Conservation (phyloP, 2,113 vertebrate genomes). For the Actinemys pallida region DNA sequence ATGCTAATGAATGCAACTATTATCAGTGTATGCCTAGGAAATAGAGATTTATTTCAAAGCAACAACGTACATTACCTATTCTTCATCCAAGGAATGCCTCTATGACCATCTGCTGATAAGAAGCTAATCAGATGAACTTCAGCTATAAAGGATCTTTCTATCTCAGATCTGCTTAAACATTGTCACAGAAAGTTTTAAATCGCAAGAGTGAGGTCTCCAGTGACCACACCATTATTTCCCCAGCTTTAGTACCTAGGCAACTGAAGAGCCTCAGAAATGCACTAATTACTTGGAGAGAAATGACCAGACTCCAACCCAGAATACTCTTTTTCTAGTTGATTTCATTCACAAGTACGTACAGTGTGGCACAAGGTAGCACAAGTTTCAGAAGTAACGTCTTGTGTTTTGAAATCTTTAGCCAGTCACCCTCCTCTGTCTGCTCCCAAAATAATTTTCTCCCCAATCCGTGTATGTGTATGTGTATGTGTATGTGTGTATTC, state of each 20-base stretch:
- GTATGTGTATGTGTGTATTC: neutral
- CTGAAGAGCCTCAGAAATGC: neutral
- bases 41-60: too few species aligned
- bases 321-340: neutral
- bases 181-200: too few species aligned
- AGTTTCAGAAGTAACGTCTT: neutral
- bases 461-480: neutral
- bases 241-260: neutral
- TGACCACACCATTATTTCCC: neutral
- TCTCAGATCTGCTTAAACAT: too few species aligned
- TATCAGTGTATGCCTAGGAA: too few species aligned
- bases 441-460: neutral
- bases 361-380: conserved; percentile 27
- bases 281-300: neutral
- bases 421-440: neutral
- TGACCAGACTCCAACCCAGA: neutral
- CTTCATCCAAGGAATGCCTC: too few species aligned
- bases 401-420: neutral
- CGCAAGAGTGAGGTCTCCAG: too few species aligned
- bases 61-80: too few species aligned
- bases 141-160: too few species aligned
- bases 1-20: too few species aligned
- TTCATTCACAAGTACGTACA: neutral
- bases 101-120: too few species aligned
- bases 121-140: too few species aligned